These are phyloP conservation scores for Caradrina kadenii DNA, from an alignment of 2,888 invertebrate species.

Conservation along the genomic window DNA sequence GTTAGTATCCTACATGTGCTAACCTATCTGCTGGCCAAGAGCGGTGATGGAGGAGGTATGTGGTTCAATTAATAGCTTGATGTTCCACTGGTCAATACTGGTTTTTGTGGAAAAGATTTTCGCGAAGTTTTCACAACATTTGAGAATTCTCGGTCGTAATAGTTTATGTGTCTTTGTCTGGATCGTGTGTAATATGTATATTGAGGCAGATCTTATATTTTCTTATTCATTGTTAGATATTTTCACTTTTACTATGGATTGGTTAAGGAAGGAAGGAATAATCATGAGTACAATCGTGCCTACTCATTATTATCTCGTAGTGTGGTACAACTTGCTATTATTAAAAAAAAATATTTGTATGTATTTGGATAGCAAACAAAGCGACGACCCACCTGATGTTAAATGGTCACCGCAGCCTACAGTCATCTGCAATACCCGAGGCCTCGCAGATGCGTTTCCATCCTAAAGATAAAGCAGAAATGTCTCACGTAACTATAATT, in stretches of 20 bases:
- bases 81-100: conserved; percentile 6
- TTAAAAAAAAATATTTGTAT: too few relatives aligned
- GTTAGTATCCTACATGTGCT: not conserved
- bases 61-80: not conserved
- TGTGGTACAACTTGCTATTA: too few relatives aligned
- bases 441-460: too few relatives aligned
- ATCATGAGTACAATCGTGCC: conserved; percentile 1
- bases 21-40: conserved; percentile 23
- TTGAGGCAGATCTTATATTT: not conserved
- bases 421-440: too few relatives aligned
- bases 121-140: not conserved
- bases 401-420: too few relatives aligned
- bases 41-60: not conserved
- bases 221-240: not conserved
- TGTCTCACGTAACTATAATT: too few relatives aligned
- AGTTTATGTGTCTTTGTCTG: conserved; percentile 11
- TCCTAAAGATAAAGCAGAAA: too few relatives aligned
- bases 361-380: too few relatives aligned
- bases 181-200: not conserved
- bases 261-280: conserved; percentile 20
- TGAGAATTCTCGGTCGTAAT: conserved; percentile 5
- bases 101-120: conserved; percentile 19
- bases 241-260: not conserved
- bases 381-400: too few relatives aligned
- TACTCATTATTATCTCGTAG: not conserved